Conservation (phyloP, 2,113 vertebrate species). For the Lepus europaeus region DNA sequence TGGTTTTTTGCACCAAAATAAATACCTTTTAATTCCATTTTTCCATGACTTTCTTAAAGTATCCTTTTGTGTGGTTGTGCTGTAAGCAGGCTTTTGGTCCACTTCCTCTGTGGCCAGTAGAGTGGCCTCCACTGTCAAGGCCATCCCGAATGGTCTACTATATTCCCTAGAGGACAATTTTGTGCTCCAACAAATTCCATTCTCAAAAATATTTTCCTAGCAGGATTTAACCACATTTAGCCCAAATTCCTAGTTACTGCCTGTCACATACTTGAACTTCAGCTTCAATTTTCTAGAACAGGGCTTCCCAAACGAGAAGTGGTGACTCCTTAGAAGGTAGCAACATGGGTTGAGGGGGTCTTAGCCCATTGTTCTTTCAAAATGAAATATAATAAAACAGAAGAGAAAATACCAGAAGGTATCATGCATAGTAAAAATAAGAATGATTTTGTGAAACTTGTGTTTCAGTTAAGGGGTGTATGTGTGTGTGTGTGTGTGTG, state of each 20-base stretch:
- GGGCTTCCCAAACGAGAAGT: background rate
- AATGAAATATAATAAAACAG: background rate
- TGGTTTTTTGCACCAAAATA: no score
- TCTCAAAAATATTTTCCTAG: constrained; percentile 38
- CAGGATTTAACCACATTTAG: constrained; percentile 4
- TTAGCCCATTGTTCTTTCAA: background rate
- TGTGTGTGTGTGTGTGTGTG: background rate
- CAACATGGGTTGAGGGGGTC: background rate
- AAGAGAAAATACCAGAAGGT: background rate
- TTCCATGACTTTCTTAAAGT: no score
- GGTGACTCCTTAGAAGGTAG: background rate
- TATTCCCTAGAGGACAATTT: constrained; percentile 19
- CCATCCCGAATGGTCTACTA: background rate
- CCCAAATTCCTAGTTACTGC: background rate
- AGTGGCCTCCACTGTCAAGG: background rate
- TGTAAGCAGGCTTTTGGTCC: background rate
- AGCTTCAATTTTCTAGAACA: background rate
- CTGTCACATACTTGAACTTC: background rate
- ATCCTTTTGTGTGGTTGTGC: background rate
- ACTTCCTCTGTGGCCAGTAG: background rate
- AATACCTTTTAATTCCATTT: no score
- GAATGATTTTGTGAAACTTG: background rate
- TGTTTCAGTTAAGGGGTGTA: background rate
- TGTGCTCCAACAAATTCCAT: constrained; percentile 26
- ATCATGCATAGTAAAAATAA: background rate